Evolutionary conservation across 2,797 vertebrate genomes (phyloP).

Genomic region (Cynopterus sphinx): DNA sequence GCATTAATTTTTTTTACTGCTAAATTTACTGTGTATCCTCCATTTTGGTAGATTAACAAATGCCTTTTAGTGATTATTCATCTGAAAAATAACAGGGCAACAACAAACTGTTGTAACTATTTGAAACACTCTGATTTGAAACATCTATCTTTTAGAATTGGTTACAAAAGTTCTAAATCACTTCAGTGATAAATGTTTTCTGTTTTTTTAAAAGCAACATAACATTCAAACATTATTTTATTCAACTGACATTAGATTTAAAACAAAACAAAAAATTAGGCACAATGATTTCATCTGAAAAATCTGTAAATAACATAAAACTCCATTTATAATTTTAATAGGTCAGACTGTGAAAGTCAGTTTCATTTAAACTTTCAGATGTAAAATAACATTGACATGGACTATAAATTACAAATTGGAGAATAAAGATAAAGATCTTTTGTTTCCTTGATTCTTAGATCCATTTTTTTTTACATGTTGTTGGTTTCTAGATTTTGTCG

Average conservation of each 20-base stretch:
- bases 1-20: not conserved
- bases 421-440: not conserved
- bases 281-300: not conserved
- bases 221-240: not conserved
- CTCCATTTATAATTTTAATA: not conserved
- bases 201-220: not conserved
- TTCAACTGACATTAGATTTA: not conserved
- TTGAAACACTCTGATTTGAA: not conserved
- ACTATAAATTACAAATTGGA: not conserved
- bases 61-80: not conserved
- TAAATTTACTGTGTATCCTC: not conserved
- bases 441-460: not conserved
- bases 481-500: not conserved
- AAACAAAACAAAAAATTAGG: not conserved
- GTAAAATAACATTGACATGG: not conserved
- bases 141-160: not conserved
- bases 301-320: not conserved
- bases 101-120: not conserved
- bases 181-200: not conserved
- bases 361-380: not conserved
- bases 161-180: not conserved
- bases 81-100: not conserved
- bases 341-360: not conserved
- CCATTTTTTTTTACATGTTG: not conserved
- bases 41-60: not conserved